phyloP scores from a whole-genome alignment of 2,888 invertebrate species.

The Rosalia funebris region DNA sequence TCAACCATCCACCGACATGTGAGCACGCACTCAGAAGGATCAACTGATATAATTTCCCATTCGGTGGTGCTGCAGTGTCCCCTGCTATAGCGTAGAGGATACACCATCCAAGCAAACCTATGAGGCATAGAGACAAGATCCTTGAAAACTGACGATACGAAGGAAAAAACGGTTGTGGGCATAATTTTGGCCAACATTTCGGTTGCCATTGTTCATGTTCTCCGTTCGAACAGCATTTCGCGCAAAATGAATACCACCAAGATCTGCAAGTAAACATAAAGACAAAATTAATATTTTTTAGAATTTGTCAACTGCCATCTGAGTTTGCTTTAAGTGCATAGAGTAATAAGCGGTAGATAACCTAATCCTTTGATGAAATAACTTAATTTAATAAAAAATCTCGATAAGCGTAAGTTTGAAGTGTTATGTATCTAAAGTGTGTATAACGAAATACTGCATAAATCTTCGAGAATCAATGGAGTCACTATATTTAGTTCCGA shows the following conservation, averaged over 20 bases:
- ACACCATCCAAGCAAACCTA: conserved; percentile 78
- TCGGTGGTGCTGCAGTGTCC: conserved; percentile 81
- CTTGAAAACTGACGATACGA: conserved; percentile 84
- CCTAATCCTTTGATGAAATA: too few species aligned
- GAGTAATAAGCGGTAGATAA: too few species aligned
- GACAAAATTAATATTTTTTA: too few species aligned
- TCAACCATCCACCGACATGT: conserved; percentile 83
- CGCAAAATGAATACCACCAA: conserved; percentile 84
- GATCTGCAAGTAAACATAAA: conserved; percentile 74
- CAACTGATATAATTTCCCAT: conserved; percentile 81
- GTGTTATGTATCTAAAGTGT: too few species aligned
- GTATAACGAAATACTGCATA: too few species aligned
- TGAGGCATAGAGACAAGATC: conserved; percentile 75
- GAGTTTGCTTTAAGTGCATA: too few species aligned
- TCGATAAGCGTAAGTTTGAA: too few species aligned
- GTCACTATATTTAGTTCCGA: too few species aligned
- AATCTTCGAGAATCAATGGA: too few species aligned
- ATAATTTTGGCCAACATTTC: conserved; percentile 79
- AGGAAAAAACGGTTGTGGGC: conserved; percentile 86
- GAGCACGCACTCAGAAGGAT: conserved; percentile 79
- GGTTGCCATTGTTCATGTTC: conserved; percentile 77
- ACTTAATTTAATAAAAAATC: too few species aligned
- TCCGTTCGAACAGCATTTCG: conserved; percentile 78
- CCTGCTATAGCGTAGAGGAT: conserved; percentile 77
- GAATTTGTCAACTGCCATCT: too few species aligned